A percentile compares a stretch with the other conserved stretches of the same genome.
Evolutionary conservation across 2,797 vertebrate species (phyloP).

Genomic region (Etheostoma perlongum): DNA sequence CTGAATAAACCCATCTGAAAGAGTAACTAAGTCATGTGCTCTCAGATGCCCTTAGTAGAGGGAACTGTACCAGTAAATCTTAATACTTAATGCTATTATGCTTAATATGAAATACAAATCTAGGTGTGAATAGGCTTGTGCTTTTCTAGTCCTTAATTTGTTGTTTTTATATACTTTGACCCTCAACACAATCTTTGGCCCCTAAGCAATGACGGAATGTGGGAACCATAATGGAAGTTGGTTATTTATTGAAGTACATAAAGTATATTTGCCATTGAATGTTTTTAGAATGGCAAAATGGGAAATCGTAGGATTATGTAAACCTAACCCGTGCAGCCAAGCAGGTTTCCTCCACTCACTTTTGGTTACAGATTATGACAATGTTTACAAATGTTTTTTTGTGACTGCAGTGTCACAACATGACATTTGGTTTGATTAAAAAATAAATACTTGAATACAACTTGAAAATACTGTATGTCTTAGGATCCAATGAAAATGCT

Average conservation of each 20-base stretch:
- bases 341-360: not conserved
- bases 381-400: not conserved
- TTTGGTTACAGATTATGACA: not conserved
- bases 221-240: not conserved
- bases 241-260: not conserved
- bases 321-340: not conserved
- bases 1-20: not conserved
- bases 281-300: not conserved
- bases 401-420: too few relatives aligned
- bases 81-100: not conserved
- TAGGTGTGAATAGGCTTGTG: not conserved
- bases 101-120: not conserved
- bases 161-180: not conserved
- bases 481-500: not conserved
- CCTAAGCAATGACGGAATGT: not conserved
- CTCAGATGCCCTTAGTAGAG: not conserved
- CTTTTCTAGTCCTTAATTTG: not conserved
- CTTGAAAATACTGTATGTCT: not conserved
- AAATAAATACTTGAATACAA: not conserved
- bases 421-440: not conserved
- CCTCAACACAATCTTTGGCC: not conserved
- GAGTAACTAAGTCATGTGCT: not conserved
- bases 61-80: slow-evolving; percentile 2
- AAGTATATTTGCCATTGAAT: not conserved
- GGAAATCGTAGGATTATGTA: not conserved